phyloP scores from a whole-genome alignment of 92 coral and sea anemone genomes.

The Isaurus tuberculatus region DNA sequence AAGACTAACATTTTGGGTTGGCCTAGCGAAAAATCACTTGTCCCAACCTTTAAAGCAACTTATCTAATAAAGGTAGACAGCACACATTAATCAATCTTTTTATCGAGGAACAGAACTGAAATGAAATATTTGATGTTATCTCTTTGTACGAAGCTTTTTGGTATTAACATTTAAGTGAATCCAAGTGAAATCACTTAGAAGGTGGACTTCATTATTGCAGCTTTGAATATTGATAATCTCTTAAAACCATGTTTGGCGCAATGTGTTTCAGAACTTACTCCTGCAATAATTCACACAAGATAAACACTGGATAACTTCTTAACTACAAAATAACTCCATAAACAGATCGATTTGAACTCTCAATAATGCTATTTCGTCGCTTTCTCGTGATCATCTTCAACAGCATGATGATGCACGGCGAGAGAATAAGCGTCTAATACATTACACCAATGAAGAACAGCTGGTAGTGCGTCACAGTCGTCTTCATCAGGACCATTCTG shows the following conservation, averaged over 20 bases:
- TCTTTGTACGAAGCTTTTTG: not conserved
- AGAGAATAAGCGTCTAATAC: too few relatives aligned
- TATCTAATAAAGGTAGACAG: not conserved
- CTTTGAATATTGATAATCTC: not conserved
- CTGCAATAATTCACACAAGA: not conserved
- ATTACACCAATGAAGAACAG: conserved; percentile 6
- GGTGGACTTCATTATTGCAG: not conserved
- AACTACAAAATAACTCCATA: not conserved
- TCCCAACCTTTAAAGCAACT: not conserved
- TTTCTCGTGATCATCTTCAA: too few relatives aligned
- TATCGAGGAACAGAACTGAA: not conserved
- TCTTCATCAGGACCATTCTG: conserved; percentile 11
- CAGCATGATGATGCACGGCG: too few relatives aligned
- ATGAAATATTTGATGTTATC: not conserved
- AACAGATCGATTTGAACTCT: not conserved
- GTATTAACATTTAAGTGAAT: not conserved
- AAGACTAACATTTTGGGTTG: too few relatives aligned
- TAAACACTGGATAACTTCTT: not conserved
- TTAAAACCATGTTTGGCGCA: not conserved
- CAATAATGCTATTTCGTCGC: too few relatives aligned
- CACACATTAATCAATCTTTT: not conserved
- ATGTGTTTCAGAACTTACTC: not conserved
- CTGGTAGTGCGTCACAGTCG: not conserved
- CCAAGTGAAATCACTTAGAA: not conserved
- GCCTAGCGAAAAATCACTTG: not conserved